These are phyloP conservation scores for Carcina quercana DNA, from an alignment of 2,888 invertebrate genomes.

Conservation along the genomic window DNA sequence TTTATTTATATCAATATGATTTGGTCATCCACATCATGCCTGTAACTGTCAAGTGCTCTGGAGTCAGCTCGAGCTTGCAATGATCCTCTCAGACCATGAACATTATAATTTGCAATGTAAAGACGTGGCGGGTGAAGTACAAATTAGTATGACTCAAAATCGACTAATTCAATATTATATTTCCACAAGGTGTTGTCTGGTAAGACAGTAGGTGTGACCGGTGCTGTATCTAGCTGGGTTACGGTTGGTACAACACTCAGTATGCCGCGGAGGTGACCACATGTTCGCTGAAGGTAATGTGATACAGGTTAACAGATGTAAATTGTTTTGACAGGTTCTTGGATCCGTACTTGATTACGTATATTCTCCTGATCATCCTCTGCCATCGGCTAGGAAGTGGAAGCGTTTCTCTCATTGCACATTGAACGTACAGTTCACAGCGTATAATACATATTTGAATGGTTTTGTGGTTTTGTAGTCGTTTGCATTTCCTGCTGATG, in stretches of 20 bases:
- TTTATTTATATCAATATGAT: slow-evolving; percentile 43
- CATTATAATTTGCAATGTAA: slow-evolving; percentile 44
- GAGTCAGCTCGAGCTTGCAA: slow-evolving; percentile 49
- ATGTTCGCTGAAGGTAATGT: slow-evolving; percentile 63
- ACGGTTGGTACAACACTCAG: slow-evolving; percentile 61
- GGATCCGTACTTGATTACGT: slow-evolving; percentile 55
- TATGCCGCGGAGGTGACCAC: slow-evolving; percentile 51
- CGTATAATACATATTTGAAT: slow-evolving; percentile 13
- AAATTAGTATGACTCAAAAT: slow-evolving; percentile 66
- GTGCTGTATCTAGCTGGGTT: slow-evolving; percentile 61
- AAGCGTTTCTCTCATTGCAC: slow-evolving; percentile 35
- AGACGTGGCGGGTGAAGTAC: slow-evolving; percentile 49
- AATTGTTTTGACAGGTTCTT: slow-evolving; percentile 45
- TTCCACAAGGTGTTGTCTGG: slow-evolving; percentile 74
- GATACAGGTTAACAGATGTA: slow-evolving; percentile 59
- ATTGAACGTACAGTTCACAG: not conserved
- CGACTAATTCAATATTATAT: slow-evolving; percentile 71
- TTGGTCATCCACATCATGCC: slow-evolving; percentile 50
- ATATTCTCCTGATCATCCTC: slow-evolving; percentile 62
- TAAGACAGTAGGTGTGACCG: slow-evolving; percentile 73
- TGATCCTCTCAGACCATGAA: slow-evolving; percentile 55
- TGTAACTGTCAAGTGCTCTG: slow-evolving; percentile 47
- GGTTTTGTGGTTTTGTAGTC: slow-evolving; percentile 31
- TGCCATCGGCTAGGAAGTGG: slow-evolving; percentile 67
- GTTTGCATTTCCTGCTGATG: slow-evolving; percentile 73